phyloP scores from a whole-genome alignment of 92 coral and sea anemone species.

The Phenganax marumi region DNA sequence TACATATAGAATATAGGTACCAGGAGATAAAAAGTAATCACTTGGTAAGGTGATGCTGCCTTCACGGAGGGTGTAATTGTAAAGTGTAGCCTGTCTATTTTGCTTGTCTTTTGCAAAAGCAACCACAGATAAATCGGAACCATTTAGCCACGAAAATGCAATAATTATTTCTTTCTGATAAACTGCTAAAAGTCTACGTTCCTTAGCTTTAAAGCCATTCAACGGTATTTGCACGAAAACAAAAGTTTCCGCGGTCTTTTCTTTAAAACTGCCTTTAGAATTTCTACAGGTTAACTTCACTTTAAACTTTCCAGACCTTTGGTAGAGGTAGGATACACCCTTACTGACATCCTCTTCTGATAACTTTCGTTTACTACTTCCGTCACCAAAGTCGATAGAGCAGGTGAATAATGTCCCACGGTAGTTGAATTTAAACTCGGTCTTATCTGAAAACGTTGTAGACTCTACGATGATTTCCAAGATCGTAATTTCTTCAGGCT shows the following conservation, averaged over 20 bases:
- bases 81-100: neutral
- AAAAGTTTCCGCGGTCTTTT: neutral
- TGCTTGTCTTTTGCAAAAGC: slow-evolving; percentile 36
- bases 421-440: slow-evolving; percentile 53
- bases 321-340: slow-evolving; percentile 58
- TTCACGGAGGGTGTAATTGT: neutral
- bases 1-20: slow-evolving; percentile 58
- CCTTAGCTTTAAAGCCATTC: slow-evolving; percentile 55
- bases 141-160: slow-evolving; percentile 69
- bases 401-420: slow-evolving; percentile 67
- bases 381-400: slow-evolving; percentile 60
- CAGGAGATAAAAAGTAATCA: slow-evolving; percentile 55
- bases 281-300: slow-evolving; percentile 54
- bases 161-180: slow-evolving; percentile 50
- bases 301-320: slow-evolving; percentile 43
- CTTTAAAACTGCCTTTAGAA: slow-evolving; percentile 27
- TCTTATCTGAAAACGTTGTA: slow-evolving; percentile 55
- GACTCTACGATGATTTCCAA: slow-evolving; percentile 61
- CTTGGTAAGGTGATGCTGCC: slow-evolving; percentile 42
- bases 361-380: neutral
- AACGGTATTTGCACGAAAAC: slow-evolving; percentile 65
- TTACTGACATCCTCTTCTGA: slow-evolving; percentile 46
- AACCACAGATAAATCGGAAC: slow-evolving; percentile 54
- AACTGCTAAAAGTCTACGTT: slow-evolving; percentile 10
- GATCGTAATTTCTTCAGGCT: slow-evolving; percentile 56